Evolutionary conservation across 64 coral and sea anemone genomes (phyloP).

Genomic region (Platygyra sinensis): DNA sequence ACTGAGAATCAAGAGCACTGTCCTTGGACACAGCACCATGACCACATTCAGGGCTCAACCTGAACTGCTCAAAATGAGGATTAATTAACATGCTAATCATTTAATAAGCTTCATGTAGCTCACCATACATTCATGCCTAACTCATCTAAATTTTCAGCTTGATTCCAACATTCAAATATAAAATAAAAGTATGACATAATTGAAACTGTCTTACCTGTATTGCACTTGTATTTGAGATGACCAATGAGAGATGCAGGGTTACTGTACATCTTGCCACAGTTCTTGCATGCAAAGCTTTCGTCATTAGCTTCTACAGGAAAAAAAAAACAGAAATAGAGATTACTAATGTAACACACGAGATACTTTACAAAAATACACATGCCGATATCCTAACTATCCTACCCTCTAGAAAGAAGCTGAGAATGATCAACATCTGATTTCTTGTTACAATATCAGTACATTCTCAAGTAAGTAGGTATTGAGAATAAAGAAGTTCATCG

Average conservation of each 20-base stretch:
- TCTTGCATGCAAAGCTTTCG: constrained; percentile 86
- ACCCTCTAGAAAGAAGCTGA: no score
- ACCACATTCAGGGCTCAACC: no score
- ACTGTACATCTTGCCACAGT: constrained; percentile 97
- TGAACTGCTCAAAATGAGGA: no score
- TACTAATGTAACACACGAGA: not conserved
- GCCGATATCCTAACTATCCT: no score
- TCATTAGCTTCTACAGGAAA: constrained; percentile 23
- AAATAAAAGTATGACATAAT: not conserved
- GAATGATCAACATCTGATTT: no score
- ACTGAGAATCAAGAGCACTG: no score
- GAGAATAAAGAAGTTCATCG: no score
- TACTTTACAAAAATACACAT: not conserved
- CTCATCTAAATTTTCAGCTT: not conserved
- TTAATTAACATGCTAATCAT: no score
- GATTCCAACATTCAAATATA: not conserved
- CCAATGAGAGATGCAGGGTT: constrained; percentile 89
- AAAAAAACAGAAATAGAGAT: not conserved
- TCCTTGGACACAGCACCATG: no score
- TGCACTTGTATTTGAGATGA: constrained; percentile 99
- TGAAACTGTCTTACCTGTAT: constrained; percentile 36
- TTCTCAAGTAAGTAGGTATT: no score
- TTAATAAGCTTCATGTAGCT: no score
- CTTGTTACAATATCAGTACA: no score
- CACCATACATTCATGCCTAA: not conserved